phyloP scores from a whole-genome alignment of 2,797 vertebrate species.

The Schizopygopsis malacanthus region DNA sequence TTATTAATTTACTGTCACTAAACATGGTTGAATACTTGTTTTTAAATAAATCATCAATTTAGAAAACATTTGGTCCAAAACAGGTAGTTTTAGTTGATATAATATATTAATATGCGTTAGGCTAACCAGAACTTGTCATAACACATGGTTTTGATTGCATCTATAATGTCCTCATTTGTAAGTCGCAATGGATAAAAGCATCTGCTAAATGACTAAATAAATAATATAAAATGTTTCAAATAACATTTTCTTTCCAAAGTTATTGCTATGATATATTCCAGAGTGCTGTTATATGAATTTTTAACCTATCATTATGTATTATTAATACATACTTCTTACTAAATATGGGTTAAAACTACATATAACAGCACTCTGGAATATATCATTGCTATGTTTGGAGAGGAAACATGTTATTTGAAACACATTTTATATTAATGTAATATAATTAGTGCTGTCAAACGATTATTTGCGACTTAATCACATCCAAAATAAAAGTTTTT shows the following conservation, averaged over 20 bases:
- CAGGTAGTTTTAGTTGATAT: too few relatives aligned
- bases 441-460: too few relatives aligned
- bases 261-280: background rate
- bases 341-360: background rate
- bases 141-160: too few relatives aligned
- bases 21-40: background rate
- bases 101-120: background rate
- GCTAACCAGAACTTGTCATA: too few relatives aligned
- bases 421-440: too few relatives aligned
- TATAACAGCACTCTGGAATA: background rate
- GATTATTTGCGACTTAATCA: too few relatives aligned
- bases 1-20: background rate
- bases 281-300: background rate
- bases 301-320: background rate
- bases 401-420: too few relatives aligned
- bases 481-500: too few relatives aligned
- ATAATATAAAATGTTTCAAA: background rate
- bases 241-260: background rate
- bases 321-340: background rate
- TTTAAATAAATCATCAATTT: background rate
- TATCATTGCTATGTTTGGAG: too few relatives aligned
- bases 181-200: too few relatives aligned
- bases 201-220: too few relatives aligned
- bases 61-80: background rate
- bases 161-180: too few relatives aligned